phyloP scores from a whole-genome alignment of 2,113 vertebrate species.

The Collichthys lucidus region DNA sequence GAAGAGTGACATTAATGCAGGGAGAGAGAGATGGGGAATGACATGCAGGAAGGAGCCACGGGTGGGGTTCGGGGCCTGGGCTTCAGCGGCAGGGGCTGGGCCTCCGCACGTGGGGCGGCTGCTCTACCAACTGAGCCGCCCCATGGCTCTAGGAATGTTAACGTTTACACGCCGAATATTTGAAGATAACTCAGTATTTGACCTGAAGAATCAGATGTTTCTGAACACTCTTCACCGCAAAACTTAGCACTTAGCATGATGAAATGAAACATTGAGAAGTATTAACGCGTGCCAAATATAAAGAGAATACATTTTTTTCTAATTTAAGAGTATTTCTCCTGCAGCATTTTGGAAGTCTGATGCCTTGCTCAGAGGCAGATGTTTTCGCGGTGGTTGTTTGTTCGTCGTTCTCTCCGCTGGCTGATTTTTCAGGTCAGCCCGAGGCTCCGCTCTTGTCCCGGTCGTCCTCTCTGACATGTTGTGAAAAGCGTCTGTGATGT shows the following conservation, averaged over 20 bases:
- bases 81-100: no score
- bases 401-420: background rate
- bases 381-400: background rate
- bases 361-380: slow-evolving; percentile 13
- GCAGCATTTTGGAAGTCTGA: background rate
- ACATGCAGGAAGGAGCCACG: no score
- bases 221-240: background rate
- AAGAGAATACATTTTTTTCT: background rate
- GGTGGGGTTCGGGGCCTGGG: no score
- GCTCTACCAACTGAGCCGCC: no score
- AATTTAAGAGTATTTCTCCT: background rate
- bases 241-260: background rate
- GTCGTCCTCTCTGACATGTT: slow-evolving; percentile 18
- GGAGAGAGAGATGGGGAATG: no score
- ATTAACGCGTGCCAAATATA: background rate
- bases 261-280: background rate
- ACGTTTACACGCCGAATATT: background rate
- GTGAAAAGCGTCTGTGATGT: slow-evolving; percentile 26
- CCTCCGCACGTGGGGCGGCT: no score
- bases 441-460: background rate
- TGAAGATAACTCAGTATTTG: slow-evolving; percentile 1
- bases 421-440: slow-evolving; percentile 12
- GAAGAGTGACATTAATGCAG: no score
- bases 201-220: slow-evolving; percentile 2
- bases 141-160: background rate